A percentile compares a stretch with the other conserved stretches of the same genome.
Conservation (phyloP, 2,113 vertebrate genomes). For the Elaphurus davidianus region DNA sequence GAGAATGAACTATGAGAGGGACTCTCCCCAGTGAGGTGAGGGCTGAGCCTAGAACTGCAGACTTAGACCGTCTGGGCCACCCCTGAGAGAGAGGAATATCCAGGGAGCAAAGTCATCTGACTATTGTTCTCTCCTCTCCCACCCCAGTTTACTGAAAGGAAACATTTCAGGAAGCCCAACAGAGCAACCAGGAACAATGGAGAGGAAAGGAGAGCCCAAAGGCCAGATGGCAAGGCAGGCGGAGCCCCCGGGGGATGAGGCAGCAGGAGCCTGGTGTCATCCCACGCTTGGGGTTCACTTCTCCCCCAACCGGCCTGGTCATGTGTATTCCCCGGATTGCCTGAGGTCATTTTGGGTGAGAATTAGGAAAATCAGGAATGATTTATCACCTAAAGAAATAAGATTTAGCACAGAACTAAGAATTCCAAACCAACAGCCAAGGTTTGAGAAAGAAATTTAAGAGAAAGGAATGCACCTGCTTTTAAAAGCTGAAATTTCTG, state of each 20-base stretch:
- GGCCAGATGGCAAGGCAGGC: background rate
- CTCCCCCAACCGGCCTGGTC: background rate
- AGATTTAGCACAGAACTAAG: background rate
- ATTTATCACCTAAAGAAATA: background rate
- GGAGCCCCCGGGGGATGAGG: rapidly evolving
- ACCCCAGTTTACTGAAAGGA: background rate
- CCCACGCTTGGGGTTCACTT: background rate
- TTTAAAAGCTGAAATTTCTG: background rate
- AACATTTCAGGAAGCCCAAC: background rate
- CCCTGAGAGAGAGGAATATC: background rate
- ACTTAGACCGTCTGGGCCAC: background rate
- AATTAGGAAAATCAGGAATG: background rate
- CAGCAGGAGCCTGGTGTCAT: background rate
- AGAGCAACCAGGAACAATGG: background rate
- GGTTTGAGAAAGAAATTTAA: background rate
- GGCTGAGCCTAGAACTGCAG: background rate
- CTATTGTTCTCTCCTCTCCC: background rate
- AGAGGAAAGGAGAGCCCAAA: background rate
- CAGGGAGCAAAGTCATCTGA: background rate
- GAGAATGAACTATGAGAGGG: background rate
- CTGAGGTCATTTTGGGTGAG: background rate
- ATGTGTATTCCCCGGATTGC: background rate
- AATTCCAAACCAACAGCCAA: background rate
- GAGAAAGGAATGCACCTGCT: background rate
- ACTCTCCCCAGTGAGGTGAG: background rate